Conservation (phyloP, 1,140 invertebrate genomes). For the Zaprionus gabonicus region DNA sequence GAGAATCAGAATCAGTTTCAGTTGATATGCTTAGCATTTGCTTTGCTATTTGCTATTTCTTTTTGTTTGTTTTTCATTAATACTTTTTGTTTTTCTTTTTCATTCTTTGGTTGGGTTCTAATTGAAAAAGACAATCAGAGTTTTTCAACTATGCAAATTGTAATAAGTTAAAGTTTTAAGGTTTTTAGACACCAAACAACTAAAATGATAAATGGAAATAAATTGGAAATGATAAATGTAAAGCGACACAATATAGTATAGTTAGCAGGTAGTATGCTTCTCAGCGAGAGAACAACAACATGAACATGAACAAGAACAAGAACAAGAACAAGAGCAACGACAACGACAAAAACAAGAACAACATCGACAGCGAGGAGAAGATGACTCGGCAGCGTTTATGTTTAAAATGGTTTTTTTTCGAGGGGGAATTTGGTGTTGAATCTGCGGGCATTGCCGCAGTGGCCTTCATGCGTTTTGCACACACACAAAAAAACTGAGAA, state of each 20-base stretch:
- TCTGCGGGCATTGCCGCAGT: slow-evolving; percentile 53
- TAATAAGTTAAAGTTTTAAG: slow-evolving; percentile 69
- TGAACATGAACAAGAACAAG: slow-evolving; percentile 8
- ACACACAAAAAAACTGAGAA: slow-evolving; percentile 37
- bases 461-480: slow-evolving; percentile 71
- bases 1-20: slow-evolving; percentile 70
- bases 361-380: slow-evolving; percentile 18
- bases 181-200: slow-evolving; percentile 67
- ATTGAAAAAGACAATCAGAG: slow-evolving; percentile 74
- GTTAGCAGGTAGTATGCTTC: not conserved
- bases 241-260: slow-evolving; percentile 31
- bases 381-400: slow-evolving; percentile 31
- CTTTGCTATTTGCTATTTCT: slow-evolving; percentile 30
- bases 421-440: slow-evolving; percentile 34
- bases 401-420: slow-evolving; percentile 40
- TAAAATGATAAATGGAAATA: slow-evolving; percentile 26
- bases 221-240: slow-evolving; percentile 7
- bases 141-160: slow-evolving; percentile 78
- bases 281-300: slow-evolving; percentile 13
- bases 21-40: slow-evolving; percentile 54
- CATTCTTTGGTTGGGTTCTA: slow-evolving; percentile 47
- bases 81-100: slow-evolving; percentile 11
- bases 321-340: not conserved
- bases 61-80: slow-evolving; percentile 19
- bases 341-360: slow-evolving; percentile 25